Evolutionary conservation across 2,888 invertebrate genomes (phyloP), one percentile per base, ranked within the genome.

Genomic region (Scaptomyza polygonia): DNA sequence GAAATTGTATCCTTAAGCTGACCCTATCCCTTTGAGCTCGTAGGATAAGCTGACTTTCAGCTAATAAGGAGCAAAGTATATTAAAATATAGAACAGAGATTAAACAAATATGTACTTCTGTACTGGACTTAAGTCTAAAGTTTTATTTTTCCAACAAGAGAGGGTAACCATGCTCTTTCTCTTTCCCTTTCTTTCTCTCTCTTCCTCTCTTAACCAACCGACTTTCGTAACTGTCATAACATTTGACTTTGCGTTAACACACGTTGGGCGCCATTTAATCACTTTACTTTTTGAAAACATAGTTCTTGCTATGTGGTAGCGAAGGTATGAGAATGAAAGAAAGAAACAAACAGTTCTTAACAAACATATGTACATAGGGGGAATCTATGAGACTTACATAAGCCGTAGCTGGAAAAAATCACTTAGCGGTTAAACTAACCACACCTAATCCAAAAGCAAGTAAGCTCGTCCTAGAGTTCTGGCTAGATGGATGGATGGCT

Each of bases 351-450:
- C 16, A 14, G 7, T 2, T 39, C 48, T 54, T 21, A 30, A 67
- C 58, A 72, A 77, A 72, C 72, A 16, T 16, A 4, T 39, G 12
- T 34, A 34, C 12, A 30, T 66, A n/a, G 61, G 67, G 44, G 51
- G 61, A 67, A 53, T 47, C 52, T 21, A 44, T 63, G 52, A 43
- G 67, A 61, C 44, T 51, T 61, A 58, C 67, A 74, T 74, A 77
- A 77, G 74, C 77, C 42, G 8, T 14, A 56, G 53, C 56, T 59
- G 68, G 64, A 63, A 54, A 66, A 75, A 84, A 81, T 72, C 81
- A 82, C 81, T 82, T 84, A 86, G 72, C 81, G 81, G 76, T 81
- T 80, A 86, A 86, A 82, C 81, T 76, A 84, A 76, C 81, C 81
- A 66, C 87, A 86, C 70, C 77, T 78, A 66, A 86, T 65, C 67